A percentile compares a stretch with the other conserved stretches of the same genome.
Conservation (phyloP, 2,888 invertebrate genomes). For the Pyrgus malvae region DNA sequence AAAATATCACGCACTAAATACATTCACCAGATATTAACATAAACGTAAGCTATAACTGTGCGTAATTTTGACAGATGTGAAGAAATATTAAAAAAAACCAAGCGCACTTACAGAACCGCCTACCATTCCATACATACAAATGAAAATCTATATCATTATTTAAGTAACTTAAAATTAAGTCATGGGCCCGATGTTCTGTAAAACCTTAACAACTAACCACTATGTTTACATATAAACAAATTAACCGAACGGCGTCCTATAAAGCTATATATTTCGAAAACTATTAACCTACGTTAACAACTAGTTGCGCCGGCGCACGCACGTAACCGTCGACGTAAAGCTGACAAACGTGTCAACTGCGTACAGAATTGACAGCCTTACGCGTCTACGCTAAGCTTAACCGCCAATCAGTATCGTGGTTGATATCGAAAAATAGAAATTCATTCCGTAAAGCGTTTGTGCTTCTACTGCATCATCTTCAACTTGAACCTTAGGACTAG, state of each 20-base stretch:
- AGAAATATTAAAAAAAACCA: constrained; percentile 24
- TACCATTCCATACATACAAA: constrained; percentile 36
- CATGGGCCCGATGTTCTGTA: constrained; percentile 78
- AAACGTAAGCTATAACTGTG: background rate
- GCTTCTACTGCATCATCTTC: constrained; percentile 77
- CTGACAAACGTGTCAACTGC: too few relatives aligned
- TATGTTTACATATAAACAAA: constrained; percentile 67
- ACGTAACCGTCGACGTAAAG: constrained; percentile 18
- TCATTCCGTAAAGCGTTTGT: constrained; percentile 38
- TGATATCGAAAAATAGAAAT: constrained; percentile 22
- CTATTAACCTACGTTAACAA: constrained; percentile 54
- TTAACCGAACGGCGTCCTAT: constrained; percentile 62
- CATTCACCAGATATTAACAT: background rate
- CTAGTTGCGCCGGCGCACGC: constrained; percentile 38
- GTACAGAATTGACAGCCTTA: constrained; percentile 19
- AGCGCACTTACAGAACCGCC: constrained; percentile 47
- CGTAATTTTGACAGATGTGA: constrained; percentile 38
- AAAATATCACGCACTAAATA: constrained; percentile 17
- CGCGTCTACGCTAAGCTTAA: constrained; percentile 22
- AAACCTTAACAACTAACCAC: constrained; percentile 62
- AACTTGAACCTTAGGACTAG: constrained; percentile 92
- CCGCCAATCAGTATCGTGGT: constrained; percentile 11
- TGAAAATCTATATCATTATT: constrained; percentile 37
- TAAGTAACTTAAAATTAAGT: constrained; percentile 76
- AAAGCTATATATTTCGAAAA: constrained; percentile 74